phyloP scores from a whole-genome alignment of 2,797 vertebrate species.

The Ctenochaetus hawaiiensis region DNA sequence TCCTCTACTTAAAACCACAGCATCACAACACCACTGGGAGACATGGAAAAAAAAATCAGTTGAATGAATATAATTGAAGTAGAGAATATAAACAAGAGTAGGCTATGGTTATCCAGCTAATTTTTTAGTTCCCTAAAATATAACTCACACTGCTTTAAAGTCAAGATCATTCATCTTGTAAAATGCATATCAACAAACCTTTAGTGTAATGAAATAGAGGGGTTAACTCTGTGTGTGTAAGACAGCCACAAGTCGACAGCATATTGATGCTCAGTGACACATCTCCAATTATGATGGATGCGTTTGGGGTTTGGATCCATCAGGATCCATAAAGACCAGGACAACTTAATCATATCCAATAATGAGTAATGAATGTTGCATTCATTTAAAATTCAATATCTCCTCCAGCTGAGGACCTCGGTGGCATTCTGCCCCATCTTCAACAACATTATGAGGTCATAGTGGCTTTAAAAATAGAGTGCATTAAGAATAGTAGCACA shows the following conservation, averaged over 20 bases:
- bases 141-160: not conserved
- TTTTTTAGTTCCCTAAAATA: no score
- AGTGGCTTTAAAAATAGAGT: constrained; percentile 46
- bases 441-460: constrained; percentile 38
- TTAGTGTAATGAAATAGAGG: not conserved
- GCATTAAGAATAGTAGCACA: constrained; percentile 48
- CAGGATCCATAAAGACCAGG: constrained; percentile 39
- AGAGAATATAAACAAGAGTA: no score
- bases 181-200: constrained; percentile 27
- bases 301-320: constrained; percentile 41
- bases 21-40: not conserved
- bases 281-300: constrained; percentile 62
- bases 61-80: no score
- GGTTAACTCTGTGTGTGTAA: constrained; percentile 2
- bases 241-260: constrained; percentile 19
- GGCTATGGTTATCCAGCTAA: no score
- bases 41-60: no score
- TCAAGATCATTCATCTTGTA: constrained; percentile 19
- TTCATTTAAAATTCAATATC: constrained; percentile 36
- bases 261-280: constrained; percentile 59
- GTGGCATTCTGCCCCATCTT: not conserved
- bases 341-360: constrained; percentile 62
- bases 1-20: constrained; percentile 14
- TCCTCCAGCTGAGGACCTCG: constrained; percentile 1
- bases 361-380: constrained; percentile 54